Percentiles rank a stretch among this genome's conserved stretches.
Conservation (phyloP, 1,140 invertebrate genomes). For the Pantala flavescens region DNA sequence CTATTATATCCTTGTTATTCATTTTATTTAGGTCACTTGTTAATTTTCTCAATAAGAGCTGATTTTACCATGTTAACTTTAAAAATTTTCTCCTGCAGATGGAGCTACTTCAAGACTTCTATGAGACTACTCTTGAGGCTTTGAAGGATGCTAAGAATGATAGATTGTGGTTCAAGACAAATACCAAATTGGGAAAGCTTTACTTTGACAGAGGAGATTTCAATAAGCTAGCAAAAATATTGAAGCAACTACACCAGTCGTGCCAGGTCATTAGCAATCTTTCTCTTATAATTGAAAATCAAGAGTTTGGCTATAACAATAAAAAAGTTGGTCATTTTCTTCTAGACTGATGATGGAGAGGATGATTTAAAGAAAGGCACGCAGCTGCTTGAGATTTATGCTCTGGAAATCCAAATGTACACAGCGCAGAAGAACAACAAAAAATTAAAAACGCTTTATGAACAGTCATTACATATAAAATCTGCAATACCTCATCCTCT, state of each 20-base stretch:
- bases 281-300: not conserved
- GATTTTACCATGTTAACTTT: not conserved
- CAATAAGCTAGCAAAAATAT: constrained; percentile 87
- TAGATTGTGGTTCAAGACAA: constrained; percentile 99
- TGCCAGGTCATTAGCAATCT: constrained; percentile 61
- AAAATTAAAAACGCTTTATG: constrained; percentile 94
- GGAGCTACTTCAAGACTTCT: constrained; percentile 98
- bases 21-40: too few species aligned
- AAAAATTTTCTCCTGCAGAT: constrained; percentile 51
- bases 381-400: constrained; percentile 96
- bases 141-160: constrained; percentile 99
- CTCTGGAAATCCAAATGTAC: constrained; percentile 99
- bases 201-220: constrained; percentile 96
- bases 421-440: constrained; percentile 99
- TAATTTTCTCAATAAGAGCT: too few species aligned
- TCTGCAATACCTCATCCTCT: constrained; percentile 98
- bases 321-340: constrained; percentile 24
- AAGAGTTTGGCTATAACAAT: too few species aligned
- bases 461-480: constrained; percentile 97
- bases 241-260: constrained; percentile 94
- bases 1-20: too few species aligned
- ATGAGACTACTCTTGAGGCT: constrained; percentile 97
- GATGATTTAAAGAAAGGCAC: constrained; percentile 99
- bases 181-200: constrained; percentile 96
- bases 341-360: constrained; percentile 94